These are phyloP conservation scores for Oryctolagus cuniculus DNA, from an alignment of 2,113 vertebrate genomes.

Conservation along the genomic window mOryCun1.1 NC_091434.1:69717001-69717500, in stretches of 20 bases:
- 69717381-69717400: constrained; percentile 3
- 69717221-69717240: background rate
- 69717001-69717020: background rate
- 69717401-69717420: constrained; percentile 44
- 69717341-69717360: constrained; percentile 53
- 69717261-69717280: background rate
- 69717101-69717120: background rate
- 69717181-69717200: constrained; percentile 20
- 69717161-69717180: constrained; percentile 8
- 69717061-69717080: constrained; percentile 9
- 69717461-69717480: no score
- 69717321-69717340: constrained; percentile 31
- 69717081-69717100: background rate
- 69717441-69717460: no score
- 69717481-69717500: no score
- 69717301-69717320: constrained; percentile 37
- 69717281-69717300: background rate
- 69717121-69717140: background rate
- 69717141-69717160: background rate
- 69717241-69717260: background rate
- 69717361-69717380: background rate
- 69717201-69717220: background rate
- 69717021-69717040: background rate
- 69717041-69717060: background rate
- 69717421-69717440: background rate